Base-by-base conservation (phyloP, 2,113 vertebrate species). In the Rhinoderma darwinii region DNA sequence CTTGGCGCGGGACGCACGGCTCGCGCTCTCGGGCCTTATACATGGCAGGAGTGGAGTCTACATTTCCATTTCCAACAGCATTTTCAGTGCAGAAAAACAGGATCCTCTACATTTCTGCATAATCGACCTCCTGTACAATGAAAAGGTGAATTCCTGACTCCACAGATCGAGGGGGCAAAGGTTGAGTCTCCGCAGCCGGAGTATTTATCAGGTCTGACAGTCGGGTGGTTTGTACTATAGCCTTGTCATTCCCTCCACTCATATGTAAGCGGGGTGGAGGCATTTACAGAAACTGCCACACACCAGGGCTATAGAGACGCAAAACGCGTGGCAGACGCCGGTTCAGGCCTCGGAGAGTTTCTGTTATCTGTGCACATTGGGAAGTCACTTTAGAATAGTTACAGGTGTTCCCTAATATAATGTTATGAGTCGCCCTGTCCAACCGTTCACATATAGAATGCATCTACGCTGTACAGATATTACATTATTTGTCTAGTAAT, bases 131-230 rank as follows among this genome's bases (percentile, higher is more conserved):
- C 22, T 14, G 20, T n/a, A 43, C 20, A 25, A 8, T 22, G 25
- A 17, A 14, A 66, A 18, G 59, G 39, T 32, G 25, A 47, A 82
- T 43, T 47, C 56, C 61, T 68, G 80, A 43, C 56, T 66, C 18
- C 18, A 63, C 11, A 63, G 50, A 61, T 37, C 10, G 15, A 43
- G n/a, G 17, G 80, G 80, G n/a, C 39, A 66, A 82, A 82, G 59
- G 39, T 66, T 44, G 59, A 63, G 39, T 37, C n/a, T 81, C 2
- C 27, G 20, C 32, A 66, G 32, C 27, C 20, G 22, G 11, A n/a
- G 32, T 41, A 27, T 41, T 68, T 30, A 22, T 66, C 37, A 66
- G 17, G 39, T 20, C 35, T 43, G 35, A 43, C 25, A 82, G 59
- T n/a, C 30, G 59, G 20, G 35, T n/a, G 39, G 10, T 22, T 10